Evolutionary conservation across 2,113 vertebrate genomes (phyloP), one percentile per base, ranked within the genome.

Genomic region (Saguinus midas): DNA sequence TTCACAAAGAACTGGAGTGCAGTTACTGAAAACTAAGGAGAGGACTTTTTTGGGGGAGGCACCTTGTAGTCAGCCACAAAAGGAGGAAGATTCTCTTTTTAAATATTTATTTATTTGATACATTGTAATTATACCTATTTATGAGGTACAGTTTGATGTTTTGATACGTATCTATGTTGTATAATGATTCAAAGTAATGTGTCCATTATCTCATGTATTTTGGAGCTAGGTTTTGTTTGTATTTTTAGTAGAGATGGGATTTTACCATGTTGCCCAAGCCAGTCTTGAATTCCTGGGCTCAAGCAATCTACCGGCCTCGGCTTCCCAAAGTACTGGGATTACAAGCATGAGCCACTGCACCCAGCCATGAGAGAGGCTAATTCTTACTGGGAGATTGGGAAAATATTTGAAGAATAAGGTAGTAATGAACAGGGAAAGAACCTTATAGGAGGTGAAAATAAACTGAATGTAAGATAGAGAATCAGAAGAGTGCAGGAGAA

Each of bases 381-480:
- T 61, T 89, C 58, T 72, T 73, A 57, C 8, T 48, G 40, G 61
- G 64, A 85, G 80, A 70, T 52, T 70, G n/a, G 68, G 86, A 50
- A 90, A 86, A 86, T 43, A 45, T 82, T 92, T 82, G 37, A 76
- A 85, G 45, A 72, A 81, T 75, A 92, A 86, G 32, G 10, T 78
- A 90, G 66, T 73, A 89, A 35, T 76, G n/a, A 94, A 92, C 14
- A 81, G 25, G 64, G 21, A 79, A 88, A 57, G 64, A 40, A 68
- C 75, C 84, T 52, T 85, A 8, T 82, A 87, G 4, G n/a, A 73
- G 57, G 17, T 84, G 25, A 70, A 48, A 70, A 91, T 72, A 90
- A 50, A 66, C 3, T 82, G n/a, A 89, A 84, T 96, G 58, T 27
- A 90, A 95, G n/a, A 78, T 81, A 75, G 16, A 88, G 61, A 95